phyloP scores from a whole-genome alignment of 2,797 vertebrate species.

The Liasis olivaceus region DNA sequence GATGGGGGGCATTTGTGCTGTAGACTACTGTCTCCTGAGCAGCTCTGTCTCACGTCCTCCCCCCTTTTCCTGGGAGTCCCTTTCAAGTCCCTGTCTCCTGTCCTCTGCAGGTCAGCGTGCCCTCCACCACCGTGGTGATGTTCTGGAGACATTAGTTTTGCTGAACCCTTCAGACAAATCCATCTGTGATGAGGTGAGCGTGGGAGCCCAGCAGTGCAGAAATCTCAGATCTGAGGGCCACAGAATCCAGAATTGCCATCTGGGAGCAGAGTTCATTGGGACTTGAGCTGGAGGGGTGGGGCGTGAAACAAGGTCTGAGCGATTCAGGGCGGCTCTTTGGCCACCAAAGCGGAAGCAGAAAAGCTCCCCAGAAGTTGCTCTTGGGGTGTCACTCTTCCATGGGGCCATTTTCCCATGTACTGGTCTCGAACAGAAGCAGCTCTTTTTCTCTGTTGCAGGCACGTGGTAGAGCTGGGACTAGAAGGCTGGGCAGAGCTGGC shows the following conservation, averaged over 20 bases:
- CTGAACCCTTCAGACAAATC: constrained; percentile 87
- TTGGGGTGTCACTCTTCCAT: background rate
- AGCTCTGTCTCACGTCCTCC: background rate
- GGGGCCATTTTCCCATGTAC: background rate
- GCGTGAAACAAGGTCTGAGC: background rate
- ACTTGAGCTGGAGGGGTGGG: background rate
- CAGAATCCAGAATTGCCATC: background rate
- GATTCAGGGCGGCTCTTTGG: background rate
- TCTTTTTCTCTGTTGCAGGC: background rate
- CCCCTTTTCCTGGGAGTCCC: too few species aligned
- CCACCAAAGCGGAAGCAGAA: background rate
- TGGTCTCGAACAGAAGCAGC: background rate
- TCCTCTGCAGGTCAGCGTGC: constrained; percentile 83
- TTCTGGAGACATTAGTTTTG: constrained; percentile 87
- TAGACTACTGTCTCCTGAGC: background rate
- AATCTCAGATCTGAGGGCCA: background rate
- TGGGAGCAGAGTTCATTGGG: background rate
- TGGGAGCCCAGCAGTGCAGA: background rate
- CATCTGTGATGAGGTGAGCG: constrained; percentile 86
- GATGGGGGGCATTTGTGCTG: background rate
- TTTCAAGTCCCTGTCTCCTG: background rate
- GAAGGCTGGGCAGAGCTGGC: background rate
- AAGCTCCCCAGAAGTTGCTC: background rate
- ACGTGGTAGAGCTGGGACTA: background rate
- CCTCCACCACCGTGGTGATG: constrained; percentile 86